A percentile compares a stretch with the other conserved stretches of the same genome.
Evolutionary conservation across 2,888 invertebrate species (phyloP).

Genomic region (Melinaea menophilus): DNA sequence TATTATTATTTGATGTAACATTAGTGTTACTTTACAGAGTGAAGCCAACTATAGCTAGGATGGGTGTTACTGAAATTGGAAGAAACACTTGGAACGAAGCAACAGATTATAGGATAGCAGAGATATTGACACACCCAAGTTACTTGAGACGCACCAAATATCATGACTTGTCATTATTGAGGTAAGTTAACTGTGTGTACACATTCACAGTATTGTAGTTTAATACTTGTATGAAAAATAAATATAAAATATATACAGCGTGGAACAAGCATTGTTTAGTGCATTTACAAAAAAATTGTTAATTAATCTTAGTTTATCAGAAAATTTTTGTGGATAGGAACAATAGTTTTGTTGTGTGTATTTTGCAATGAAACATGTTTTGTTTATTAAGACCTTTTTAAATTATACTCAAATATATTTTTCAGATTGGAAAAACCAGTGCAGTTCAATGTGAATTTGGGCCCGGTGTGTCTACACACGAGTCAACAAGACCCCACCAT

Average conservation of each 20-base stretch:
- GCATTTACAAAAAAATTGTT: no score
- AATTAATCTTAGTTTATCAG: no score
- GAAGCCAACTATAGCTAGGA: slow-evolving; percentile 54
- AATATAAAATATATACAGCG: no score
- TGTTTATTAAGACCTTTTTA: no score
- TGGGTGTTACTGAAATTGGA: slow-evolving; percentile 57
- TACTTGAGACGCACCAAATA: slow-evolving; percentile 60
- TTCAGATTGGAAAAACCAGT: slow-evolving; percentile 52
- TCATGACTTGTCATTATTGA: slow-evolving; percentile 64
- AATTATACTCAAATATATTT: no score
- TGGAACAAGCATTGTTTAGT: no score
- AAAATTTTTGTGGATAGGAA: no score
- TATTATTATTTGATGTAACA: not conserved
- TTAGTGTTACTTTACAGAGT: slow-evolving; percentile 43
- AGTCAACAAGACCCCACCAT: slow-evolving; percentile 41
- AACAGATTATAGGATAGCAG: slow-evolving; percentile 50
- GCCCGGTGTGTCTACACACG: slow-evolving; percentile 62
- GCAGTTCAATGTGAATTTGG: slow-evolving; percentile 43
- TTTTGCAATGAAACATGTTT: no score
- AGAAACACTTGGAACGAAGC: slow-evolving; percentile 40
- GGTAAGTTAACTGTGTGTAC: slow-evolving; percentile 41
- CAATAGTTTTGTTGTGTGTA: no score
- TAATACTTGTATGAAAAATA: no score
- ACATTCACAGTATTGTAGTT: no score
- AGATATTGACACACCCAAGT: slow-evolving; percentile 51